phyloP scores from a whole-genome alignment of 2,888 invertebrate genomes.

The Melanargia galathea region DNA sequence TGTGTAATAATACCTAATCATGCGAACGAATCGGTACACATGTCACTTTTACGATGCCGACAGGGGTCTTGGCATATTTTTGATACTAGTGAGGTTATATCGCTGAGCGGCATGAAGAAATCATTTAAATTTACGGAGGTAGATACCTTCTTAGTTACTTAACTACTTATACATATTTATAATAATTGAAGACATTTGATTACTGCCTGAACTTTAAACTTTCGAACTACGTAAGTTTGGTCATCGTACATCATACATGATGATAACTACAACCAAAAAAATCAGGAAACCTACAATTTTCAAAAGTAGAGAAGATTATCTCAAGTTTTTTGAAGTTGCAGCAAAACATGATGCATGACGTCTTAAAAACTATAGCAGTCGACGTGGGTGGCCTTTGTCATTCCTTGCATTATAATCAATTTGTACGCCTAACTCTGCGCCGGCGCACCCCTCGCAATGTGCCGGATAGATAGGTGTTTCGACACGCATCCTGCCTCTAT shows the following conservation, averaged over 20 bases:
- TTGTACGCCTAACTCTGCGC: slow-evolving; percentile 72
- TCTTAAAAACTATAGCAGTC: slow-evolving; percentile 41
- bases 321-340: neutral
- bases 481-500: slow-evolving; percentile 66
- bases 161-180: too few relatives aligned
- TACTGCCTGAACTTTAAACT: too few relatives aligned
- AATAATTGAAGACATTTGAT: too few relatives aligned
- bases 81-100: slow-evolving; percentile 11
- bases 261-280: too few relatives aligned
- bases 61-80: slow-evolving; percentile 25
- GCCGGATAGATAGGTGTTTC: slow-evolving; percentile 64
- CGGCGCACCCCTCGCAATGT: slow-evolving; percentile 51
- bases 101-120: neutral
- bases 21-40: slow-evolving; percentile 27
- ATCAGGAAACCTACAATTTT: too few relatives aligned
- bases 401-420: slow-evolving; percentile 74
- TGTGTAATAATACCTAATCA: slow-evolving; percentile 29
- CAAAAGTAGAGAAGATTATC: neutral
- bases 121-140: neutral
- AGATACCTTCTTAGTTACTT: too few relatives aligned
- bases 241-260: too few relatives aligned
- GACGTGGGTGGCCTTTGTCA: slow-evolving; percentile 74
- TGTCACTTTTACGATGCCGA: slow-evolving; percentile 31
- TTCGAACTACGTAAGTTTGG: too few relatives aligned
- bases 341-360: slow-evolving; percentile 33